Evolutionary conservation across 2,888 invertebrate species (phyloP), one percentile per base, ranked within the genome.

Genomic region (Scaptomyza reducta): DNA sequence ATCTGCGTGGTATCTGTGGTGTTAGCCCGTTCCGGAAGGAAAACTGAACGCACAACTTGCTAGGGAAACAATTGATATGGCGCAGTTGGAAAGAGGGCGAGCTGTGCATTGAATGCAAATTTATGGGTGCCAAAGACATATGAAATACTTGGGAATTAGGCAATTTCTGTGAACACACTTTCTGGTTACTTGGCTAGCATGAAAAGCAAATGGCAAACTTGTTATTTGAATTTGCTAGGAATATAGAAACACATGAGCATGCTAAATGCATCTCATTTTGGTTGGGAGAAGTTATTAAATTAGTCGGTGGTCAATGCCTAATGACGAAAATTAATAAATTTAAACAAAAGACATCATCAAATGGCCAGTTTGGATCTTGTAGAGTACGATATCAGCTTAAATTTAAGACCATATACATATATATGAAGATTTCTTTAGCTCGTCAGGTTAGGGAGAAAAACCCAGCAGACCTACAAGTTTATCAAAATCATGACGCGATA

Each of bases 71-170:
- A 87, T 81, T 74, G 68, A 49, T 61, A 64, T 44, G 46, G 64
- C 16, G 22, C 42, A 42, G 40, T 14, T 22, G 22, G 5, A 10
- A 42, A 14, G 29, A 0, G 14, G 25, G 13, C 27, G 18, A 6
- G 47, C 41, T 62, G 74, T 77, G 84, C 76, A 87, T 85, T 87
- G 82, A 82, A 78, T 56, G 71, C 58, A 78, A 82, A 87, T 83
- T 85, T 83, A 87, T 83, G 79, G 66, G 35, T 53, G 55, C 76
- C 63, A 81, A 82, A 81, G 76, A 75, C 82, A 81, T 78, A 87
- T 87, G 85, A 70, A 87, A 85, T 87, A 74, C 65, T 87, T 67
- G 46, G 73, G 74, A 87, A 82, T 83, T 85, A 76, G 73, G 73
- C 76, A 73, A 72, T 67, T 72, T 68, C 59, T 70, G 57, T 42